A percentile compares a stretch with the other conserved stretches of the same genome.
phyloP scores from a whole-genome alignment of 2,888 invertebrate genomes.

The Drosophila heteroneura region DNA sequence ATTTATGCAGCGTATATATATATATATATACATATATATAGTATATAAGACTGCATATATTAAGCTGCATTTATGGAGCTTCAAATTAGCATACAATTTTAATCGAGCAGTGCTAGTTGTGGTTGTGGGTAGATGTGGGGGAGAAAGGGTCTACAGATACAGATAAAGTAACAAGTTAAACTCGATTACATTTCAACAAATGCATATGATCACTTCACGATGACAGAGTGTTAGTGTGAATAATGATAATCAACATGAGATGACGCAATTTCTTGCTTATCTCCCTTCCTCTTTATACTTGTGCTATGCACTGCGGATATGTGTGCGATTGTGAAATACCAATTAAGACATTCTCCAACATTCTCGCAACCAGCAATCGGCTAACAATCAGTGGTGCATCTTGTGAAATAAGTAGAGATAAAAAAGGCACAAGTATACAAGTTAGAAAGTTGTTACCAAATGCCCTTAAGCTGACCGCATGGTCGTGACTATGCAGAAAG shows the following conservation, averaged over 20 bases:
- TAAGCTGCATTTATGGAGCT: conserved; percentile 8
- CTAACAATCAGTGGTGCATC: conserved; percentile 11
- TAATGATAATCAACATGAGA: conserved; percentile 20
- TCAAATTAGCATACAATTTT: background rate
- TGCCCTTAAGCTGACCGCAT: conserved; percentile 6
- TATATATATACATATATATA: background rate
- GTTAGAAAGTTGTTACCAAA: conserved; percentile 47
- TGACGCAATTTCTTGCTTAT: conserved; percentile 33
- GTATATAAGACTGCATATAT: background rate
- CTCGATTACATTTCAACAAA: conserved; percentile 44
- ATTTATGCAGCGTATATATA: background rate
- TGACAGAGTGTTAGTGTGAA: conserved; percentile 28
- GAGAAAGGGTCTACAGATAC: background rate
- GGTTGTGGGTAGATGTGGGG: background rate
- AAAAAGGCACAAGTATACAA: background rate
- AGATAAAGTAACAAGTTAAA: conserved; percentile 27
- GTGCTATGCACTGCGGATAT: conserved; percentile 12
- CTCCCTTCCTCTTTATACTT: background rate
- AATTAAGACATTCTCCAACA: conserved; percentile 55
- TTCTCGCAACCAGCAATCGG: conserved; percentile 12
- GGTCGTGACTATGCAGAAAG: conserved; percentile 41
- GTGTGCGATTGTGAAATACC: conserved; percentile 36
- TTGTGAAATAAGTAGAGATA: conserved; percentile 23
- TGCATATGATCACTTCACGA: conserved; percentile 12
- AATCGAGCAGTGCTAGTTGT: background rate